Base-by-base conservation (phyloP, 2,797 vertebrate genomes). In the Poeciliopsis infans region DNA sequence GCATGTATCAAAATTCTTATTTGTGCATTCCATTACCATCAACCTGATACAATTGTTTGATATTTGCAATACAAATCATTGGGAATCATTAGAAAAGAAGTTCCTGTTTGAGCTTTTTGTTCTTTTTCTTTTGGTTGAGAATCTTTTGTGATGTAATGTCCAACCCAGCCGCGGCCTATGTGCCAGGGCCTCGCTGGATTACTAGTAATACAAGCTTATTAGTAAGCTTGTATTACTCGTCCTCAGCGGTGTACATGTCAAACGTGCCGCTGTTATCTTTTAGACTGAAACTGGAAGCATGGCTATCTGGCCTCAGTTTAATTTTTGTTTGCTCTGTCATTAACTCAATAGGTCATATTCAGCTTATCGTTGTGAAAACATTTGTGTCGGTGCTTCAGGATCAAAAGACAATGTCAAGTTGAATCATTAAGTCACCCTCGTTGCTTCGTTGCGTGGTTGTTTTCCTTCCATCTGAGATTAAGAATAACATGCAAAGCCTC, bases 81-180 rank as follows among this genome's bases (percentile, higher is more conserved):
- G 39, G 66, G 41, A 45, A 25, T 31, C 16, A 31, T n/a, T 45
- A 47, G 13, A 28, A 39, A 39, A 7, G 16, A 28, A 64, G 18
- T 5, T 31, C 70, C 57, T 69, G 88, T 74, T 45, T 25, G 7
- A 7, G 28, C 5, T 31, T 4, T n/a, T 25, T 11, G 0, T 25
- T 12, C 3, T 64, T 18, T 15, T 28, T 36, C 36, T 57, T 28
- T 13, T 4, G 10, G 55, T 28, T 57, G 4, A 25, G 66, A 6
- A 13, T 68, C 20, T 68, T 25, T 68, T 11, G 36, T 69, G 66
- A 28, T 43, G 39, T 79, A 92, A 92, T 89, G 91, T 88, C 87
- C 91, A 90, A 77, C 88, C 78, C 64, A 28, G 31, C 75, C 72
- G 71, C 77, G 82, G 72, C 87, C 87, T 78, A 83, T 79, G 81